Percentiles rank a stretch among this genome's conserved stretches.
phyloP scores from a whole-genome alignment of 2,113 vertebrate species.

The Neotoma lepida region DNA sequence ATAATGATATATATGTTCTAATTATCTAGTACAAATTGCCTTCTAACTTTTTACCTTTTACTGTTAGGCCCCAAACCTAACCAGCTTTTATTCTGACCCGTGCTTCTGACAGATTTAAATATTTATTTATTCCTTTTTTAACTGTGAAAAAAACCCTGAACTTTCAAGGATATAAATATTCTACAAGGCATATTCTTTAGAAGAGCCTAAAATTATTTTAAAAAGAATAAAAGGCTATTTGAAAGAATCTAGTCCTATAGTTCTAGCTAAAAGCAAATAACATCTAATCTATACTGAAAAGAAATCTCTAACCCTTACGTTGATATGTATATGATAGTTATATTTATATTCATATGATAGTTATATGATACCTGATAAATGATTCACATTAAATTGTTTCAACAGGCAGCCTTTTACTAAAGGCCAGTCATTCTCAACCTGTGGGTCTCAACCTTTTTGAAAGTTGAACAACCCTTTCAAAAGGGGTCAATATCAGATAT shows the following conservation, averaged over 20 bases:
- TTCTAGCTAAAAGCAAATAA: slow-evolving; percentile 12
- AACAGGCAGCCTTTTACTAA: not conserved
- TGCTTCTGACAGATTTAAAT: not conserved
- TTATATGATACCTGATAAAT: not conserved
- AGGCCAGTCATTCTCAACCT: not conserved
- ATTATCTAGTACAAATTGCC: slow-evolving; percentile 12
- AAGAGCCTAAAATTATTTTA: slow-evolving; percentile 17
- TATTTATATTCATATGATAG: too few species aligned
- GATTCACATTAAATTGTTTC: not conserved
- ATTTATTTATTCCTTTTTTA: not conserved
- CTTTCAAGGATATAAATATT: slow-evolving; percentile 44
- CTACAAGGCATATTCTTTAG: not conserved
- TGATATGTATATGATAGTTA: not conserved
- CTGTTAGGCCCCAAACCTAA: not conserved
- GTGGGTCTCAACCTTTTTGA: not conserved
- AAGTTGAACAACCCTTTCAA: not conserved
- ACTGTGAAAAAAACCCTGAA: not conserved
- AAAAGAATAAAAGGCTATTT: not conserved
- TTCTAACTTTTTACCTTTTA: slow-evolving; percentile 49
- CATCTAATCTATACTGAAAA: not conserved
- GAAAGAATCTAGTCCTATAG: not conserved
- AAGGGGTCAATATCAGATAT: not conserved
- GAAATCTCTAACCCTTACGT: not conserved
- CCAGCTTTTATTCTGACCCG: slow-evolving; percentile 31
- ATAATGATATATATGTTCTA: slow-evolving; percentile 18